Evolutionary conservation across 2,113 vertebrate genomes (phyloP), one percentile per base, ranked within the genome.

Genomic region (Podocnemis expansa): DNA sequence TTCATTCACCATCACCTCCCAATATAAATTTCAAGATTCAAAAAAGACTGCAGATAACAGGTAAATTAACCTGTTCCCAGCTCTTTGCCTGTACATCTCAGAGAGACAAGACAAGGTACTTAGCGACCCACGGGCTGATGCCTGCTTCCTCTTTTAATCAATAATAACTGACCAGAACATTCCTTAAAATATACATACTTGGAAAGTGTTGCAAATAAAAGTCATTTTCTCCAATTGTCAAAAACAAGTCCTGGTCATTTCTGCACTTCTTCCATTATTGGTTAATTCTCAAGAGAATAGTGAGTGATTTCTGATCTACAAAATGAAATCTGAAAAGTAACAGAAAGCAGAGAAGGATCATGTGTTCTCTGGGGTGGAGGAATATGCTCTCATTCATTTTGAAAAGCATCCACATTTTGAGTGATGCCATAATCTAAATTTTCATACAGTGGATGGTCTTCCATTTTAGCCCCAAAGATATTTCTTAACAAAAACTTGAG

Each of bases 1-100:
- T 95, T 97, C 84, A 95, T 96, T 97, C 88, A 76, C 80, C n/a
- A 49, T 21, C 49, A 97, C 89, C 91, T 96, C 82, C 88, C 67
- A 84, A 84, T 45, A 87, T 84, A 93, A 96, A 4, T 70, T 84
- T 31, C 75, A 54, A 88, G n/a, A 2, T 87, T 80, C 82, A 52
- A 82, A 86, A 63, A 58, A 31, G 54, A 43, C 10, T 91, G 89
- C 56, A 88, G 84, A 56, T 78, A 82, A 43, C 9, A 92, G 56
- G n/a, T 63, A 89, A 81, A 95, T 85, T n/a, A 86, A 60, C 58
- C 29, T 93, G 67, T 8, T 73, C 31, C 82, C 85, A 29, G 2
- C 80, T 93, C 89, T 84, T 45, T 8, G 73, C 14, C 90, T 95
- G 12, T 92, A 87, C 88, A 93, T 96, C 63, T 89, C 92, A 84